Base-by-base conservation (phyloP, 2,113 vertebrate genomes). In the Sialia sialis region DNA sequence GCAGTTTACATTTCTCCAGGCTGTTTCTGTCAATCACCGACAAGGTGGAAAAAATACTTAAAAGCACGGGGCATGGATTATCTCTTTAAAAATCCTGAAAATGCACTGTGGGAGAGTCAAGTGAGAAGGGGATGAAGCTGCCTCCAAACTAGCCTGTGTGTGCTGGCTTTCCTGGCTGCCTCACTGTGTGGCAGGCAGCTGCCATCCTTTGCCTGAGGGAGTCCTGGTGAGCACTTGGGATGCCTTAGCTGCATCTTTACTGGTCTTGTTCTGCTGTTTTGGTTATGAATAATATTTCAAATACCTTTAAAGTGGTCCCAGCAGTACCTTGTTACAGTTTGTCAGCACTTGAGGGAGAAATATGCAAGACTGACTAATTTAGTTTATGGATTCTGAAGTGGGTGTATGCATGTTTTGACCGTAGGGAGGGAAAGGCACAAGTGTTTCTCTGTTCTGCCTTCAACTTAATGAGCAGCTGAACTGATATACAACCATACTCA, bases 371-470 rank as follows among this genome's bases (percentile, higher is more conserved):
- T 84, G 87, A 95, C 95, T 95, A 90, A 58, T 68, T 36, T 81
- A 87, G 62, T 90, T 97, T 80, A 84, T 85, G 76, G 59, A 95
- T 92, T 91, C 95, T 92, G 91, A 91, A 95, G 59, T 94, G 87
- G 48, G 55, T 91, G 63, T 73, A 19, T 75, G 25, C 8, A 9
- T 70, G 21, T 97, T 94, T 94, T 60, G 58, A 89, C 62, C 26
- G 11, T 49, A 82, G 81, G 70, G 79, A 94, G 75, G 54, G 73
- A 92, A 89, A 56, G 74, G 59, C 13, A 11, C 29, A 67, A 95
- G 92, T 72, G 68, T 92, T 92, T 94, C 74, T 87, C 55, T 87
- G 43, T 87, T 75, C 68, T 91, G 69, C 27, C 63, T 86, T 90
- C 67, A 85, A 17, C 21, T 67, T 95, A 97, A 90, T 87, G 66